Percentiles rank a stretch among this genome's conserved stretches.
Evolutionary conservation across 2,888 invertebrate species (phyloP).

Genomic region (Acanthosepion esculentum): DNA sequence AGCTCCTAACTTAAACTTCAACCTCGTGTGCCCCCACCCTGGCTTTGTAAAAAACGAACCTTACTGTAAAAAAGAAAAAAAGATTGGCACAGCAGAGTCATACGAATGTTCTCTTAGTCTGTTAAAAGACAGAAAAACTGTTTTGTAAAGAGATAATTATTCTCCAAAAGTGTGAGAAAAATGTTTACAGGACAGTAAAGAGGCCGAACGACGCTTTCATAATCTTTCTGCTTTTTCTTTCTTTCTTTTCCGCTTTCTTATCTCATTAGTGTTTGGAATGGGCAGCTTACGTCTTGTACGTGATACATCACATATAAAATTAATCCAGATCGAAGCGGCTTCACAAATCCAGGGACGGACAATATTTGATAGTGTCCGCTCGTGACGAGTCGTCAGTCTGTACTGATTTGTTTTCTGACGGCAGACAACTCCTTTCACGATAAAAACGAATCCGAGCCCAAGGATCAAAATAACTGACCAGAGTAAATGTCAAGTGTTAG

Average conservation of each 20-base stretch:
- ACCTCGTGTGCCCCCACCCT: no score
- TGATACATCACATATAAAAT: not conserved
- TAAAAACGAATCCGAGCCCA: not conserved
- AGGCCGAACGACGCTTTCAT: no score
- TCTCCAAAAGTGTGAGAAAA: no score
- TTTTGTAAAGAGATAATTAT: no score
- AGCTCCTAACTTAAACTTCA: no score
- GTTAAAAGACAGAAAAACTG: no score
- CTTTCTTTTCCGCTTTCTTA: not conserved
- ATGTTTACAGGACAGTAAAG: no score
- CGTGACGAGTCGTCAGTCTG: not conserved
- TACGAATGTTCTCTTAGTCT: no score
- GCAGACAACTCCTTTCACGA: not conserved
- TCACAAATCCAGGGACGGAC: slow-evolving; percentile 6
- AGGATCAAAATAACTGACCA: not conserved
- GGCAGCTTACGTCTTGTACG: not conserved
- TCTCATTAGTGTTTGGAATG: not conserved
- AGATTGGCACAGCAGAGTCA: no score
- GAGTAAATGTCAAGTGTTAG: not conserved
- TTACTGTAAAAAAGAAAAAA: no score
- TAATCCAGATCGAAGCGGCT: not conserved
- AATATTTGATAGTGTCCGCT: not conserved
- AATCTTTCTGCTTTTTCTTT: not conserved
- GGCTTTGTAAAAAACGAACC: no score
- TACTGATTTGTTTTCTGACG: not conserved